Percentiles rank a stretch among this genome's conserved stretches.
Evolutionary conservation across 2,888 invertebrate species (phyloP).

Genomic region (Drepanosiphum platanoidis): DNA sequence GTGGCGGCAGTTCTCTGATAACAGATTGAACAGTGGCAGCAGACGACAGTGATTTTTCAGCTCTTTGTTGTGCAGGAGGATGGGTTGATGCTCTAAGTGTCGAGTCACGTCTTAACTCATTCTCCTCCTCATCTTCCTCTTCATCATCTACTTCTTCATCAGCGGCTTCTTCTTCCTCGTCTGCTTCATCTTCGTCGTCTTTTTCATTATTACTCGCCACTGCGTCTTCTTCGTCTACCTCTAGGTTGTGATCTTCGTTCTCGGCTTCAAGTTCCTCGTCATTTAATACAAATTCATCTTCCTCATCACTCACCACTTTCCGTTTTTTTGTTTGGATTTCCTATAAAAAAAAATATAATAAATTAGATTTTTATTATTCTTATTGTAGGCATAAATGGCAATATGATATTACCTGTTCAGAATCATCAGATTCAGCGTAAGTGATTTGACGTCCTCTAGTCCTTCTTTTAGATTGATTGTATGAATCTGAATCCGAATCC

Average conservation of each 20-base stretch:
- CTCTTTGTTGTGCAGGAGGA: constrained; percentile 65
- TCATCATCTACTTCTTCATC: background rate
- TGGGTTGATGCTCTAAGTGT: constrained; percentile 65
- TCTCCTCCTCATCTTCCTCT: background rate
- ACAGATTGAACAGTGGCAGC: constrained; percentile 65
- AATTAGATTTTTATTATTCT: background rate
- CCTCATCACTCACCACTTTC: constrained; percentile 65
- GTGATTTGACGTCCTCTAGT: constrained; percentile 80
- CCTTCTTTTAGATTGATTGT: constrained; percentile 74
- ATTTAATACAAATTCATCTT: constrained; percentile 65
- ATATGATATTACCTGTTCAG: constrained; percentile 78
- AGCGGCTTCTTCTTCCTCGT: constrained; percentile 68
- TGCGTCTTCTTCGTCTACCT: constrained; percentile 64
- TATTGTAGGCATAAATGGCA: too few relatives aligned
- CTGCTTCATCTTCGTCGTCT: constrained; percentile 66
- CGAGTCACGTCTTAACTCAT: background rate
- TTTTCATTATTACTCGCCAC: constrained; percentile 63
- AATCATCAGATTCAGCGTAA: constrained; percentile 78
- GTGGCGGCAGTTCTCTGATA: constrained; percentile 67
- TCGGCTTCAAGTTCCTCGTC: constrained; percentile 67
- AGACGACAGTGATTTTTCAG: constrained; percentile 66
- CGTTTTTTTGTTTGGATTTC: constrained; percentile 66
- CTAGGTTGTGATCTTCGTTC: constrained; percentile 65
- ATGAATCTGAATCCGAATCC: constrained; percentile 67
- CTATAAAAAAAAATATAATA: constrained; percentile 64